Conservation (phyloP, 2,797 vertebrate species). For the Hydrolagus colliei region DNA sequence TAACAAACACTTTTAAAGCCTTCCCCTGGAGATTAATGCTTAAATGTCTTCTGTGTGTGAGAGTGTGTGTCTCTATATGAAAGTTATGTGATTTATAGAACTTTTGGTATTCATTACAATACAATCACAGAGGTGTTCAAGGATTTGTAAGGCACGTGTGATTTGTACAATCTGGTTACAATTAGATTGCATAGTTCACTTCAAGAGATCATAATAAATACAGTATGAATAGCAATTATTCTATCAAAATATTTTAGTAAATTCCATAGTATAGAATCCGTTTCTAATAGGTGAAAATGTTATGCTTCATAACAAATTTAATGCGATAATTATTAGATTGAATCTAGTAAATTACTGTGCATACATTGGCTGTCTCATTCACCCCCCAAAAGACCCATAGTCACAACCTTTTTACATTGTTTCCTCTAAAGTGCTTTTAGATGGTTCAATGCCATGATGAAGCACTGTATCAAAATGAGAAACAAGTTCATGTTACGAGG, state of each 20-base stretch:
- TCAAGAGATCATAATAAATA: background rate
- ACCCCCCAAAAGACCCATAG: no score
- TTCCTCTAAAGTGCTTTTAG: no score
- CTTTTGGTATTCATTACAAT: constrained; percentile 20
- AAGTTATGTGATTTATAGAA: constrained; percentile 28
- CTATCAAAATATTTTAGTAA: background rate
- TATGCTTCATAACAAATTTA: no score
- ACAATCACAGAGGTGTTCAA: constrained; percentile 8
- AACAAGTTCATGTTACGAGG: no score
- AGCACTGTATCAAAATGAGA: no score
- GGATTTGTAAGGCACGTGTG: background rate
- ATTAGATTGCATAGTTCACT: background rate
- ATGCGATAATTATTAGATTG: no score
- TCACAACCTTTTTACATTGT: no score
- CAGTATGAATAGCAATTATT: background rate
- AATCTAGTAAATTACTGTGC: no score
- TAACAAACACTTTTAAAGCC: constrained; percentile 15
- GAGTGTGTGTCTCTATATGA: background rate
- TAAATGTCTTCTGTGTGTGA: no score
- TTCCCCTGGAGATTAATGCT: background rate
- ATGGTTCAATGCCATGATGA: no score
- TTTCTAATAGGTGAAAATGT: no score
- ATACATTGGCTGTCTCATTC: no score
- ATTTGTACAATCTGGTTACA: background rate
- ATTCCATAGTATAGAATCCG: background rate